Conservation (phyloP, 2,888 invertebrate species). For the Leptinotarsa juncta region DNA sequence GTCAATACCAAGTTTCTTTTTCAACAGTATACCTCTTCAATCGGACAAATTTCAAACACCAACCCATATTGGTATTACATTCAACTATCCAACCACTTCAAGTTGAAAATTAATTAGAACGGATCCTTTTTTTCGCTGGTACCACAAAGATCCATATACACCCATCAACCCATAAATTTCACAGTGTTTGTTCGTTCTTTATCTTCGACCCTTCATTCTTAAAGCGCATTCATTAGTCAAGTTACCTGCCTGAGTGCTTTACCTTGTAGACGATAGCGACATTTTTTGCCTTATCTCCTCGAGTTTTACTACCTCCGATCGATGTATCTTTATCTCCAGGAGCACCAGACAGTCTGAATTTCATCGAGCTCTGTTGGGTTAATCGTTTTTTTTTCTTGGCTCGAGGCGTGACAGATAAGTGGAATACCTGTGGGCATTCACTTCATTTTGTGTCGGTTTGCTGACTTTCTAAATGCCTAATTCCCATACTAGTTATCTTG, state of each 20-base stretch:
- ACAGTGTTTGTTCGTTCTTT: constrained; percentile 40
- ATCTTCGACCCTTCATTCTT: constrained; percentile 49
- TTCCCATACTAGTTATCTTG: not conserved
- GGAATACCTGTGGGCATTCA: constrained; percentile 21
- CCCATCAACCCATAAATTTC: constrained; percentile 37
- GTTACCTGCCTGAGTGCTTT: constrained; percentile 53
- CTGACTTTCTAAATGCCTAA: not conserved
- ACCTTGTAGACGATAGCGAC: constrained; percentile 58
- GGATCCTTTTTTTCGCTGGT: not conserved
- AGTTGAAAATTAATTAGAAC: not conserved
- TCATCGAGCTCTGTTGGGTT: constrained; percentile 36
- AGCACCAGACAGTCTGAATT: constrained; percentile 32
- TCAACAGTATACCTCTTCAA: too few species aligned
- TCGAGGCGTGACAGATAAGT: constrained; percentile 20
- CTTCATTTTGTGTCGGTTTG: constrained; percentile 1
- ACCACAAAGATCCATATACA: constrained; percentile 9
- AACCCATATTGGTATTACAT: too few species aligned
- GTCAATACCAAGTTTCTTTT: too few species aligned
- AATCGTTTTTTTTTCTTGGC: constrained; percentile 34
- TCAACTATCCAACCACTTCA: not conserved
- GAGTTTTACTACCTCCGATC: constrained; percentile 21
- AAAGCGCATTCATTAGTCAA: constrained; percentile 48
- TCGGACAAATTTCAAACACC: too few species aligned
- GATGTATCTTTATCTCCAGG: constrained; percentile 23
- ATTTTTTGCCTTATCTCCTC: constrained; percentile 53